These are phyloP conservation scores for Steatornis caripensis DNA, from an alignment of 2,113 vertebrate species.

Conservation along the genomic window DNA sequence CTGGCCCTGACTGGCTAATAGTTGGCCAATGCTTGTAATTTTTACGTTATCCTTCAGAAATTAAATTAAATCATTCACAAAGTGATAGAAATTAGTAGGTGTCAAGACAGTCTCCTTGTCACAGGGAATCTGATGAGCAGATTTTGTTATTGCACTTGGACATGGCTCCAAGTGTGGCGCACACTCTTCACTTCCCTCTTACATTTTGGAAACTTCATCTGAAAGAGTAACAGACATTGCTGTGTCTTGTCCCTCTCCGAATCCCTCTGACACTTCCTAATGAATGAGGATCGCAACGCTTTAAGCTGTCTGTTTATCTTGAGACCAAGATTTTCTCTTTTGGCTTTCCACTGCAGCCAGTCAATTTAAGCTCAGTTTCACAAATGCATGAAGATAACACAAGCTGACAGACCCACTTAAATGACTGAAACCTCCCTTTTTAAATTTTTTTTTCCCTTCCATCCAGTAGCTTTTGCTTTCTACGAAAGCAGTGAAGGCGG, in stretches of 20 bases:
- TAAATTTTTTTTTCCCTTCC: neutral
- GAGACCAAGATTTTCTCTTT: neutral
- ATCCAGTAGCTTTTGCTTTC: neutral
- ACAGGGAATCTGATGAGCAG: neutral
- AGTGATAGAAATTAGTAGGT: neutral
- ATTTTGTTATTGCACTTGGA: neutral
- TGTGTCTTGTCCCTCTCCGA: neutral
- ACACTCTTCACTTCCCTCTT: neutral
- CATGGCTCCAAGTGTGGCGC: accelerated
- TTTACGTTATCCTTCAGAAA: neutral
- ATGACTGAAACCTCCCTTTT: neutral
- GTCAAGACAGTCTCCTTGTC: neutral
- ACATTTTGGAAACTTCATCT: neutral
- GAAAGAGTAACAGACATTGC: neutral
- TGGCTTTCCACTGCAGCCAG: neutral
- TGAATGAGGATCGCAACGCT: neutral
- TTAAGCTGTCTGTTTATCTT: neutral
- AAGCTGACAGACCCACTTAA: conserved; percentile 12
- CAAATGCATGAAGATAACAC: neutral
- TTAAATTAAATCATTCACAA: neutral
- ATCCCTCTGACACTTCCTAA: neutral
- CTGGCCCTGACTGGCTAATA: neutral
- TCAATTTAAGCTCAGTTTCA: conserved; percentile 31
- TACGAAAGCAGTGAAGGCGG: neutral
- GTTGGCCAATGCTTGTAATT: neutral